phyloP scores from a whole-genome alignment of 2,888 invertebrate genomes.

The Brachylomia viminalis region DNA sequence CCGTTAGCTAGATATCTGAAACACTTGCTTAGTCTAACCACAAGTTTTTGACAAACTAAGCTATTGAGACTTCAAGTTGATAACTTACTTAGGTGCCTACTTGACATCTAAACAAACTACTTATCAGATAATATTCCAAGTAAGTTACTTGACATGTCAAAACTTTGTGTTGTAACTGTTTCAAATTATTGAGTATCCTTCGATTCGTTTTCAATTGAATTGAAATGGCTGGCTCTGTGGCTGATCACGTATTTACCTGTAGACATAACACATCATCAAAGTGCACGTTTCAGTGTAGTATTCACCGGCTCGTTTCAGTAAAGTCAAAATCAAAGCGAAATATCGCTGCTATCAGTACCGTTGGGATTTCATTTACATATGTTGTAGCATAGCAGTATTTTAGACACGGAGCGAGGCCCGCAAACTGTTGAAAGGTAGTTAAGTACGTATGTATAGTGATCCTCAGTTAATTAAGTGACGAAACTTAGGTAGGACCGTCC shows the following conservation, averaged over 20 bases:
- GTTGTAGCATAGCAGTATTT: not conserved
- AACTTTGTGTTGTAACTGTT: conserved; percentile 2
- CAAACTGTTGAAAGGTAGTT: not conserved
- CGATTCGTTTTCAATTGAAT: not conserved
- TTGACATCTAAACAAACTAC: conserved; percentile 14
- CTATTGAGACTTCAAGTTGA: conserved; percentile 7
- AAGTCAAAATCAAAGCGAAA: not conserved
- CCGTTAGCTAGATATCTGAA: conserved; percentile 9
- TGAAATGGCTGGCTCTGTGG: not conserved
- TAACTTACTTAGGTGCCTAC: not conserved
- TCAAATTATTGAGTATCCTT: not conserved
- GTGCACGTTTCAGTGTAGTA: not conserved
- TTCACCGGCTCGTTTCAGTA: not conserved
- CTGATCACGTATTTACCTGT: not conserved
- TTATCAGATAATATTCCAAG: not conserved
- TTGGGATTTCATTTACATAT: not conserved
- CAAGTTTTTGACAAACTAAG: not conserved
- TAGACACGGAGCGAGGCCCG: not conserved
- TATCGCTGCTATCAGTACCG: not conserved
- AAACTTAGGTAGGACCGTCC: not conserved
- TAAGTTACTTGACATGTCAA: not conserved
- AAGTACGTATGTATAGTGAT: no score
- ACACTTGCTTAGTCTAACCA: not conserved
- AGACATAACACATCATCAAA: not conserved
- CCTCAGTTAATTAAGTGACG: not conserved